Evolutionary conservation across 2,797 vertebrate genomes (phyloP).

Genomic region (Eleutherodactylus coqui): DNA sequence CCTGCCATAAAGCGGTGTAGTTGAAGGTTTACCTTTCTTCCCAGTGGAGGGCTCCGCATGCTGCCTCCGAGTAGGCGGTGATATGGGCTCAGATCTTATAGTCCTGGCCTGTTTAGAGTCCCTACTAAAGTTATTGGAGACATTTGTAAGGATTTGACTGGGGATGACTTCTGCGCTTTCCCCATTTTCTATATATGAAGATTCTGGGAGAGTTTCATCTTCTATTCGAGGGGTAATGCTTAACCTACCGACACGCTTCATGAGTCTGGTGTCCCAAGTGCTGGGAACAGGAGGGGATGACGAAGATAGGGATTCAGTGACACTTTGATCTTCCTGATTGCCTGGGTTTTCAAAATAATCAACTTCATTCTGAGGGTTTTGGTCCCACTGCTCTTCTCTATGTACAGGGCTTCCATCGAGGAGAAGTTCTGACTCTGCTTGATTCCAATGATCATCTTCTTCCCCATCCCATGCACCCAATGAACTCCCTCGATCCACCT

Average conservation of each 20-base stretch:
- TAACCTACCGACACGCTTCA: slow-evolving; percentile 47
- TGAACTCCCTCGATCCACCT: slow-evolving; percentile 62
- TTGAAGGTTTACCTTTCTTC: slow-evolving; percentile 18
- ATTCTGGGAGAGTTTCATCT: slow-evolving; percentile 71
- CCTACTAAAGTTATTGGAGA: not conserved
- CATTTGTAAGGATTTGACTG: slow-evolving; percentile 9
- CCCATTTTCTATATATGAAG: slow-evolving; percentile 66
- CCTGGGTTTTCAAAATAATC: slow-evolving; percentile 1
- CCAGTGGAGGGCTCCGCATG: not conserved
- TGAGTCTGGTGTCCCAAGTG: slow-evolving; percentile 54
- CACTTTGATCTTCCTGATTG: slow-evolving; percentile 32
- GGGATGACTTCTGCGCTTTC: slow-evolving; percentile 61
- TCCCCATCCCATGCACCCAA: slow-evolving; percentile 54
- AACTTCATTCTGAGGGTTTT: not conserved
- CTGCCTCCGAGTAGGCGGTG: not conserved
- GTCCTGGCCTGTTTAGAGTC: not conserved
- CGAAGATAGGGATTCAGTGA: not conserved
- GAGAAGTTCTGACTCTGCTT: slow-evolving; percentile 46
- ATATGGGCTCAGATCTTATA: not conserved
- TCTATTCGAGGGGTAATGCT: slow-evolving; percentile 41
- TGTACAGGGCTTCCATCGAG: slow-evolving; percentile 65
- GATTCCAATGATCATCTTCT: slow-evolving; percentile 63
- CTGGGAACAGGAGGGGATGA: not conserved
- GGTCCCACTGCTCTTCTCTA: slow-evolving; percentile 60
- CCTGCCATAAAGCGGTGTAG: slow-evolving; percentile 72